Base-by-base conservation (phyloP, 2,888 invertebrate species). In the Corythucha ciliata region DNA sequence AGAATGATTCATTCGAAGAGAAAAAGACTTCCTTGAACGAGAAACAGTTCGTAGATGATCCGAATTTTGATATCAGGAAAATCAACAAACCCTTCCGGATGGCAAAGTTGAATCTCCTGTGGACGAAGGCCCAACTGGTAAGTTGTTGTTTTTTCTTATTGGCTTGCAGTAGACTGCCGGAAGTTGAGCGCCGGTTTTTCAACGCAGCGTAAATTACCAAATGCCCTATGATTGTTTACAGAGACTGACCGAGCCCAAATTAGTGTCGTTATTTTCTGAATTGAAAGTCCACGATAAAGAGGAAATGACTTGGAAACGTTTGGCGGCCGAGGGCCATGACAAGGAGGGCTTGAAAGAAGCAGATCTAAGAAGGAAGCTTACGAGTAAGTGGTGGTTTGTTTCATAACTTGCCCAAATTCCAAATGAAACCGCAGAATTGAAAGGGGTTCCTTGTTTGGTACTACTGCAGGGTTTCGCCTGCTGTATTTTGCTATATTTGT, bases 261-360 rank as follows among this genome's bases (percentile, higher is more conserved):
- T 94, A 24, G 85, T 86, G 63, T 87, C 88, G 0, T 66, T 94
- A 18, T 89, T 84, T 65, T 84, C 85, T 65, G 93, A 93, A 64
- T 70, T 94, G 5, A 88, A 86, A 72, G 77, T 91, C 36, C 93
- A 93, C 56, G 93, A 94, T 64, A 92, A 92, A 71, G 86, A 90
- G 67, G 92, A 94, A 71, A 72, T 91, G 27, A 78, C 81, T 1
- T 79, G 80, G 67, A 94, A 94, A 67, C 80, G 83, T 63, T 67
- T 83, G 2, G 85, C 82, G 64, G 75, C 81, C 37, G 88, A 91
- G 60, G 86, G 86, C 20, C 77, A 81, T 57, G 93, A 94, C 66
- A 85, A 86, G 61, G 88, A 89, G 63, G 92, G 92, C 0, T 64
- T 86, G 5, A 81, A 82, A 64, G 91, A 88, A 67, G 84, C 87